Conservation (phyloP, 2,888 invertebrate species). For the Chrysomela aeneicollis region DNA sequence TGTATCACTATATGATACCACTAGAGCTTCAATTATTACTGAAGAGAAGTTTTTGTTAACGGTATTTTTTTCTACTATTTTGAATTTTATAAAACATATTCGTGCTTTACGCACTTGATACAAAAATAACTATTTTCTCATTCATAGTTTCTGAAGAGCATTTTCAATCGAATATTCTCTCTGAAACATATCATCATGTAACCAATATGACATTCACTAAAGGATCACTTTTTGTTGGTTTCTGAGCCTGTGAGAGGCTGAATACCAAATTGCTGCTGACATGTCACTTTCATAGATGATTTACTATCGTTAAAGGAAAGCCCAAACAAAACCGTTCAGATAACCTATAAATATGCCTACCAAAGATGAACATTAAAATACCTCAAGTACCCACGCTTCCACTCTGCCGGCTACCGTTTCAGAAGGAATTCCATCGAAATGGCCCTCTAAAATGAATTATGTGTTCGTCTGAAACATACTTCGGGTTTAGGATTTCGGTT, state of each 20-base stretch:
- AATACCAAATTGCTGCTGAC: not conserved
- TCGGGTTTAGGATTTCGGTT: slow-evolving; percentile 33
- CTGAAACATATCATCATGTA: too few species aligned
- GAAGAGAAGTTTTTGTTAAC: too few species aligned
- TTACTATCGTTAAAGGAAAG: not conserved
- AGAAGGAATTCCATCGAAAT: slow-evolving; percentile 28
- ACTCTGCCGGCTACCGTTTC: slow-evolving; percentile 31
- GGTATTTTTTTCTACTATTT: too few species aligned
- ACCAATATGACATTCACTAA: too few species aligned
- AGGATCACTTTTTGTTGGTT: not conserved
- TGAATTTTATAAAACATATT: too few species aligned
- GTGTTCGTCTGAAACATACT: slow-evolving; percentile 26
- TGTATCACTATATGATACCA: too few species aligned
- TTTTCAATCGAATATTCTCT: too few species aligned
- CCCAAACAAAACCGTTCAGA: not conserved
- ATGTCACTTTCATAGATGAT: not conserved
- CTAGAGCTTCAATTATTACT: too few species aligned
- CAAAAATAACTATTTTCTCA: too few species aligned
- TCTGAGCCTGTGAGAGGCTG: not conserved
- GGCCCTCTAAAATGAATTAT: slow-evolving; percentile 34
- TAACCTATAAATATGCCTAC: slow-evolving; percentile 7
- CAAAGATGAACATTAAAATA: slow-evolving; percentile 11
- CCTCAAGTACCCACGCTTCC: not conserved
- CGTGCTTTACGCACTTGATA: too few species aligned
- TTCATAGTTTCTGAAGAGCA: too few species aligned